These are phyloP conservation scores for Hydriomena furcata DNA, from an alignment of 2,888 invertebrate species.

Conservation along the genomic window DNA sequence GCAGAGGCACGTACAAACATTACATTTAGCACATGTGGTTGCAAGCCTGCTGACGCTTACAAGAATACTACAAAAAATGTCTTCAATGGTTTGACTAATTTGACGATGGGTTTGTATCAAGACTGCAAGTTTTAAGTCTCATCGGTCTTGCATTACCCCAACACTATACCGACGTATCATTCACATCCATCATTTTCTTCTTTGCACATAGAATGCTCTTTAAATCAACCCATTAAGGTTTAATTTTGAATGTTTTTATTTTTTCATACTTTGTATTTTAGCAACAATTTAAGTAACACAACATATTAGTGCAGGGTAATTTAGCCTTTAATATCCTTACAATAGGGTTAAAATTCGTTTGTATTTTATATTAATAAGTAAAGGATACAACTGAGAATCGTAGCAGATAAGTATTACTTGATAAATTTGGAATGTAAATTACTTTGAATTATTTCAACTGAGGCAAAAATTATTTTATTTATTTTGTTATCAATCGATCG, in stretches of 20 bases:
- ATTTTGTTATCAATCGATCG: slow-evolving; percentile 34
- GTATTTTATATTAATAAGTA: slow-evolving; percentile 12
- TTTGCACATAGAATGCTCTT: slow-evolving; percentile 34
- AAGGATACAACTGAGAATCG: slow-evolving; percentile 31
- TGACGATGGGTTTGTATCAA: too few species aligned
- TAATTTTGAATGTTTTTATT: slow-evolving; percentile 27
- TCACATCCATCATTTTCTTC: slow-evolving; percentile 44
- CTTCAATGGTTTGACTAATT: too few species aligned
- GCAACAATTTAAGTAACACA: slow-evolving; percentile 58
- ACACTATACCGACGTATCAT: slow-evolving; percentile 34
- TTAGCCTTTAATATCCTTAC: slow-evolving; percentile 10
- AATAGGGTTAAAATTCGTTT: slow-evolving; percentile 33
- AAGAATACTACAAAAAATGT: too few species aligned
- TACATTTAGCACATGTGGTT: too few species aligned
- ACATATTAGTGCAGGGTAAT: slow-evolving; percentile 33
- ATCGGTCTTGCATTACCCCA: slow-evolving; percentile 18
- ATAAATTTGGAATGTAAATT: slow-evolving; percentile 58
- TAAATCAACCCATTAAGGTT: slow-evolving; percentile 30
- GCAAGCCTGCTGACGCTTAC: too few species aligned
- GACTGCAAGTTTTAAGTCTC: too few species aligned
- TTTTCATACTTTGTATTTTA: slow-evolving; percentile 40
- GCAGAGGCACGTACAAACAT: too few species aligned
- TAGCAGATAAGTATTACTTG: slow-evolving; percentile 52
- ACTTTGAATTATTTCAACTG: slow-evolving; percentile 50
- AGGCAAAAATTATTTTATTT: slow-evolving; percentile 44